Conservation (phyloP, 53 echinoderm and acorn worm species). For the Apostichopus leukothele region DNA sequence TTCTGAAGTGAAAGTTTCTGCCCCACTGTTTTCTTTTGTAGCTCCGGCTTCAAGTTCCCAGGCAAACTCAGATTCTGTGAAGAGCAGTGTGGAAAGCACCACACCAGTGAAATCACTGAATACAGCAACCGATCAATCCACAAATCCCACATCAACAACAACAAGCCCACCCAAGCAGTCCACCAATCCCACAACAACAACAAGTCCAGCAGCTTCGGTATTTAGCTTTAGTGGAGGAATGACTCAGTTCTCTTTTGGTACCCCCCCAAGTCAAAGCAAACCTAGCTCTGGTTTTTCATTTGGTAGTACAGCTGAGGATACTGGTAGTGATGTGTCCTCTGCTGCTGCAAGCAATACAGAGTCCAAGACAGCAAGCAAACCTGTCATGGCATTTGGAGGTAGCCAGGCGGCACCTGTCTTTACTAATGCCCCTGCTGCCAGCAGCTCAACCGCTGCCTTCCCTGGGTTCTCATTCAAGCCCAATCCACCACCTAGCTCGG, state of each 20-base stretch:
- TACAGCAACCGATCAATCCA: neutral
- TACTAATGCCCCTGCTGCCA: neutral
- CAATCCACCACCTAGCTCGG: neutral
- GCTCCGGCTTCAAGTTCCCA: neutral
- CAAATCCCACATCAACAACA: neutral
- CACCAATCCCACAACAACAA: neutral
- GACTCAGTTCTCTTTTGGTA: conserved; percentile 29
- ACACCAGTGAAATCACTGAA: conserved; percentile 5
- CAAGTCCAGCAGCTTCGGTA: neutral
- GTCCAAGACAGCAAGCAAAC: neutral
- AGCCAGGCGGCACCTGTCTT: neutral
- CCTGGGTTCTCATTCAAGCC: conserved; percentile 29
- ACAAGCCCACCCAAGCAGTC: neutral
- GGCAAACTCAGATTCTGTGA: neutral
- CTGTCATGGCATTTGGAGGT: neutral
- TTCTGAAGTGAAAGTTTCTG: neutral
- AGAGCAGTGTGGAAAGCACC: neutral
- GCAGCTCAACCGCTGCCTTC: neutral
- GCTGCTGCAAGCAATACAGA: neutral
- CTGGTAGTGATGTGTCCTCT: neutral
- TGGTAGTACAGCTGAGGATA: neutral
- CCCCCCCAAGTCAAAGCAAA: neutral
- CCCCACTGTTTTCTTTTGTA: neutral
- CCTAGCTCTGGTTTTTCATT: conserved; percentile 27
- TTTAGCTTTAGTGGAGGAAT: neutral